A percentile compares a stretch with the other conserved stretches of the same genome.
Conservation (phyloP, 2,113 vertebrate genomes). For the Trematomus loennbergii region DNA sequence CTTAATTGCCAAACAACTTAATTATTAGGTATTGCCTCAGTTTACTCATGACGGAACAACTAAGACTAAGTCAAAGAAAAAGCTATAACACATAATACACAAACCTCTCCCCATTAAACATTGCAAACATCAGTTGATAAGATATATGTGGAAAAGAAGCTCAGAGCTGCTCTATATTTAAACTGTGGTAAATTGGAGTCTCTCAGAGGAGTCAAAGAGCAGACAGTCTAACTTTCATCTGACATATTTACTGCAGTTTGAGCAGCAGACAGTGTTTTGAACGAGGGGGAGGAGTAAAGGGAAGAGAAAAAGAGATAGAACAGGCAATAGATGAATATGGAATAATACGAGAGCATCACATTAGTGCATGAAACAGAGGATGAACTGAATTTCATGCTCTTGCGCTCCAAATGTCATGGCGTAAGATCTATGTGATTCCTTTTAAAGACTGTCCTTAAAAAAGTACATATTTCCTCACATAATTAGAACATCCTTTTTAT, state of each 20-base stretch:
- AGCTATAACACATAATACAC: too few relatives aligned
- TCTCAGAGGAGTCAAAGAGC: slow-evolving; percentile 47
- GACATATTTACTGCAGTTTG: slow-evolving; percentile 31
- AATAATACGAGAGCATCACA: slow-evolving; percentile 1
- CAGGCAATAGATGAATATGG: slow-evolving; percentile 55
- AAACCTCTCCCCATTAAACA: too few relatives aligned
- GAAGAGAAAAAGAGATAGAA: slow-evolving; percentile 41
- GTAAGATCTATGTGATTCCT: slow-evolving; percentile 2
- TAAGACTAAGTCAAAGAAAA: too few relatives aligned
- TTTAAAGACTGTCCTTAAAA: background rate
- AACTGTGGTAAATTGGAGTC: slow-evolving; percentile 36
- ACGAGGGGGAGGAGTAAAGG: slow-evolving; percentile 26
- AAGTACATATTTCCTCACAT: background rate
- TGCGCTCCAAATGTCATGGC: slow-evolving; percentile 36
- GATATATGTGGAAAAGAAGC: slow-evolving; percentile 25
- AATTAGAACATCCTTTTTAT: background rate
- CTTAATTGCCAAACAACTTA: too few relatives aligned
- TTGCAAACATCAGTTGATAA: too few relatives aligned
- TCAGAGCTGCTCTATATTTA: slow-evolving; percentile 42
- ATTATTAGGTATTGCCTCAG: too few relatives aligned
- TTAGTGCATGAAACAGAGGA: slow-evolving; percentile 35
- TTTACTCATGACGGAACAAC: too few relatives aligned
- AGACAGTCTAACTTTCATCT: slow-evolving; percentile 65
- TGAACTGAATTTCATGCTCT: slow-evolving; percentile 40
- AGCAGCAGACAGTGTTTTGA: slow-evolving; percentile 19